These are phyloP conservation scores for Clitarchus hookeri DNA, from an alignment of 2,888 invertebrate genomes.

Conservation along the genomic window DNA sequence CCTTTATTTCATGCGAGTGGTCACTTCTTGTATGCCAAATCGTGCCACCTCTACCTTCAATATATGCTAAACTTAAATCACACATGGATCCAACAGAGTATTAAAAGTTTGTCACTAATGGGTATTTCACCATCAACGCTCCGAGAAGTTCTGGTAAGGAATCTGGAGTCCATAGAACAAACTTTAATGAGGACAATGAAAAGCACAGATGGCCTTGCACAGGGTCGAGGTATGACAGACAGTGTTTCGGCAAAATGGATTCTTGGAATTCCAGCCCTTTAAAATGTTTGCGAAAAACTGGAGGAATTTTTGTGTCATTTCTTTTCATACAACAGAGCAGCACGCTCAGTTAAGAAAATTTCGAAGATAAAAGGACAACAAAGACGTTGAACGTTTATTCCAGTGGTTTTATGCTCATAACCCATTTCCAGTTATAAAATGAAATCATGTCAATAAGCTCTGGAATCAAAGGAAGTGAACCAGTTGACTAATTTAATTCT, in stretches of 20 bases:
- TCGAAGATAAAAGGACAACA: constrained; percentile 24
- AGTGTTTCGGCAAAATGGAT: constrained; percentile 40
- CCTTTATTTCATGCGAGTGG: constrained; percentile 52
- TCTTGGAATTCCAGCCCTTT: constrained; percentile 34
- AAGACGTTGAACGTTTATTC: background rate
- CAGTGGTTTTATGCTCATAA: background rate
- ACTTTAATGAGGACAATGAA: background rate
- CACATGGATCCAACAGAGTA: constrained; percentile 2
- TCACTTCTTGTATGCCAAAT: constrained; percentile 51
- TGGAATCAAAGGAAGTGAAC: background rate
- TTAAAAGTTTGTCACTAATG: background rate
- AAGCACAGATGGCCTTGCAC: constrained; percentile 20
- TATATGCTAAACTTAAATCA: constrained; percentile 47
- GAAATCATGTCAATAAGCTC: constrained; percentile 24
- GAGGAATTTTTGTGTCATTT: constrained; percentile 39
- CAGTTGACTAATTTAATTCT: no score
- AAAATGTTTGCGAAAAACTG: constrained; percentile 37
- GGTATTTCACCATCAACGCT: background rate
- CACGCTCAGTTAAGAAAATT: constrained; percentile 42
- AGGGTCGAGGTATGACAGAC: constrained; percentile 36
- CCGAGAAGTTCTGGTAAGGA: background rate
- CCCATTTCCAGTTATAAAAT: constrained; percentile 6
- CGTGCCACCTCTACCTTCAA: constrained; percentile 51
- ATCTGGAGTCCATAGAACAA: constrained; percentile 12
- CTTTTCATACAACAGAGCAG: constrained; percentile 39